These are phyloP conservation scores for Drosophila phalerata DNA, from an alignment of 2,888 invertebrate species.

Conservation along the genomic window DNA sequence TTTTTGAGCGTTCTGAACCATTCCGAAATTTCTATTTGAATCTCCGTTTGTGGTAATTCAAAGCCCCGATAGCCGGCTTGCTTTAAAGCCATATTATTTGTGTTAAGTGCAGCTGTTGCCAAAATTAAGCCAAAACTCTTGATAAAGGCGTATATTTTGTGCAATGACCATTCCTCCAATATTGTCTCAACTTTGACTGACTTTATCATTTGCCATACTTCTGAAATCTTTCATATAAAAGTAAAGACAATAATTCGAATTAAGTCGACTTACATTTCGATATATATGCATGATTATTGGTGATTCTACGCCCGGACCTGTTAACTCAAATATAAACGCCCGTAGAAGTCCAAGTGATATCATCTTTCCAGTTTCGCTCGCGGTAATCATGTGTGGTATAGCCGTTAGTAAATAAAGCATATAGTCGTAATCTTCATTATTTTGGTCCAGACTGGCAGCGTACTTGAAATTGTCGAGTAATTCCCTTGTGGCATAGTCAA, in stretches of 20 bases:
- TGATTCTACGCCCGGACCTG: constrained; percentile 13
- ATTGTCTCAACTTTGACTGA: constrained; percentile 31
- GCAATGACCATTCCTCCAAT: constrained; percentile 50
- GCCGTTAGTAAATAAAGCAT: constrained; percentile 43
- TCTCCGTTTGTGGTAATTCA: constrained; percentile 48
- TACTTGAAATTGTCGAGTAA: constrained; percentile 42
- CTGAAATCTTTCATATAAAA: constrained; percentile 43
- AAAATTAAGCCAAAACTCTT: constrained; percentile 56
- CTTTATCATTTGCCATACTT: constrained; percentile 60
- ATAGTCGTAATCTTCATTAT: constrained; percentile 43
- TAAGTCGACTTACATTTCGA: constrained; percentile 48
- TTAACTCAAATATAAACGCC: constrained; percentile 42
- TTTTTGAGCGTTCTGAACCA: constrained; percentile 60
- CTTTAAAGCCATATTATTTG: constrained; percentile 44
- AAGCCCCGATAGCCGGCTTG: constrained; percentile 66
- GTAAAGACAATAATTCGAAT: not conserved
- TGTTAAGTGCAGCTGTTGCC: constrained; percentile 47
- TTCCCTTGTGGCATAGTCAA: constrained; percentile 56
- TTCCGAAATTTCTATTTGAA: constrained; percentile 35
- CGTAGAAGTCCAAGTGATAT: constrained; percentile 58
- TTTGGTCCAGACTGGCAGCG: constrained; percentile 24
- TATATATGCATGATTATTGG: constrained; percentile 59
- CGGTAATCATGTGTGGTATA: constrained; percentile 61
- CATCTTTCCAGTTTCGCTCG: constrained; percentile 69
- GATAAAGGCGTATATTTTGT: constrained; percentile 43